Evolutionary conservation across 2,797 vertebrate genomes (phyloP).

Genomic region (Graptemys geographica): DNA sequence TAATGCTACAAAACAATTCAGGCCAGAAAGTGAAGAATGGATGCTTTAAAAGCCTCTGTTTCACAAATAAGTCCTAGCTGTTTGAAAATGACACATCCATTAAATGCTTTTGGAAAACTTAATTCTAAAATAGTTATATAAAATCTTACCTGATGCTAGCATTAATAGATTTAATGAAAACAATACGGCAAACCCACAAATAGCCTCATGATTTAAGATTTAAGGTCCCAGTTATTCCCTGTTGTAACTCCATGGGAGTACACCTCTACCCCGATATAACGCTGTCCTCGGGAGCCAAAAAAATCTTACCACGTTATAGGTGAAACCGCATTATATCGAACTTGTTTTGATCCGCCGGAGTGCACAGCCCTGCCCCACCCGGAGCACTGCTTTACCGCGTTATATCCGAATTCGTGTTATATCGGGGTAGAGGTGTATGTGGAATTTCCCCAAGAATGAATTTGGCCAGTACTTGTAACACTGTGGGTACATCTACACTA

Average conservation of each 20-base stretch:
- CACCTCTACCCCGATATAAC: too few relatives aligned
- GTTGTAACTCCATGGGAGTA: constrained; percentile 47
- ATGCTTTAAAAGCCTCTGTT: constrained; percentile 32
- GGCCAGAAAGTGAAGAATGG: background rate
- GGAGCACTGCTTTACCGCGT: too few relatives aligned
- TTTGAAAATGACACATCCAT: constrained; percentile 19
- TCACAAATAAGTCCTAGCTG: background rate
- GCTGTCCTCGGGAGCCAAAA: too few relatives aligned
- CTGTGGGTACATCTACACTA: background rate
- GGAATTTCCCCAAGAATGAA: background rate
- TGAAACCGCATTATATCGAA: too few relatives aligned
- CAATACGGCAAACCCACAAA: constrained; percentile 26
- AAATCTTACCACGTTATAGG: too few relatives aligned
- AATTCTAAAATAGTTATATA: background rate
- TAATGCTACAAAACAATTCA: background rate
- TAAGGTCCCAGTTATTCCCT: constrained; percentile 55
- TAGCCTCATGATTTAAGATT: constrained; percentile 40
- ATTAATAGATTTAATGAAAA: background rate
- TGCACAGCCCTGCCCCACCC: too few relatives aligned
- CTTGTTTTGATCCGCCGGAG: too few relatives aligned
- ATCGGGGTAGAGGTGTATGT: background rate
- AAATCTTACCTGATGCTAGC: background rate
- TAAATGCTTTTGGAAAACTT: background rate
- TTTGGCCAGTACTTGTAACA: constrained; percentile 51
- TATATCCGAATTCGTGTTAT: too few relatives aligned